Base-by-base conservation (phyloP, 2,797 vertebrate species). In the Sternarchorhynchus goeldii region DNA sequence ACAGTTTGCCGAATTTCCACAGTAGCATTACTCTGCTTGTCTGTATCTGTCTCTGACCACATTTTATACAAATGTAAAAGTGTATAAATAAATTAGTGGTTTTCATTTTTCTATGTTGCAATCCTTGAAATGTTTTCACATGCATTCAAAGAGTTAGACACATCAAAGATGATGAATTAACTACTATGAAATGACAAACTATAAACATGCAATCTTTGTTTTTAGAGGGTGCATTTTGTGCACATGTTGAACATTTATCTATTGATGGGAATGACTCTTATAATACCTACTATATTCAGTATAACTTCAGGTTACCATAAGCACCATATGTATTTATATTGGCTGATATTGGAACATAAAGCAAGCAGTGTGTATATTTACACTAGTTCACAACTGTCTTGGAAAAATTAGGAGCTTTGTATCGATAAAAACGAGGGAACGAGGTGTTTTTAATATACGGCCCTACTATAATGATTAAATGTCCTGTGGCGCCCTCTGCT, bases 41-140 rank as follows among this genome's bases (percentile, higher is more conserved):
- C 76, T 84, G 56, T 88, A 79, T 80, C 81, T 84, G 81, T 85
- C 20, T 84, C 82, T 74, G 67, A 73, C 77, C 83, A 76, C 77
- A 83, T 90, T 92, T 92, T 89, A 88, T 91, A 91, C 86, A 41
- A 66, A 64, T 65, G 41, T 75, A 45, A 81, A 78, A 83, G 82
- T 85, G 73, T 85, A 84, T 71, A 84, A 94, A 93, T 92, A 93
- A 94, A 93, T 78, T 2, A 81, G 75, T 84, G 18, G 73, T 87
- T 89, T 85, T 87, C 76, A 62, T 60, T 75, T 58, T 34, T 81
- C 62, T 78, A 21, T 7, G 45, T 14, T 45, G 50, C 25, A 45
- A 21, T n/a, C 36, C 34, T 69, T 18, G 17, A 59, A 41, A 3
- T 5, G 21, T 17, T 5, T 45, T 53, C 10, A 2, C 5, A 32